Evolutionary conservation across 2,113 vertebrate species (phyloP).

Genomic region (Clinocottus analis): DNA sequence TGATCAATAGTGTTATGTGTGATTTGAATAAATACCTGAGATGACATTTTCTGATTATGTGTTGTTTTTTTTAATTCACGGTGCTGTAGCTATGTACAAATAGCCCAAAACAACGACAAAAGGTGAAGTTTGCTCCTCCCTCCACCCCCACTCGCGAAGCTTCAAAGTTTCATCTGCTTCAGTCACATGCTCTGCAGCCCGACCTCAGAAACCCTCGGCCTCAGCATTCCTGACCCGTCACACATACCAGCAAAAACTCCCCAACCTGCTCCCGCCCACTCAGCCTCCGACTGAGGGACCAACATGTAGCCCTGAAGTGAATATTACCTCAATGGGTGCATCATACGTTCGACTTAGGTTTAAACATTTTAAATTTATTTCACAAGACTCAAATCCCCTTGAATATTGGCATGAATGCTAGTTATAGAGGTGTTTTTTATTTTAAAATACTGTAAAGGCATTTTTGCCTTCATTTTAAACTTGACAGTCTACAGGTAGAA

Average conservation of each 20-base stretch:
- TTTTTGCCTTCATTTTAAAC: no score
- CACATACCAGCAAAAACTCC: not conserved
- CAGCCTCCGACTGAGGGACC: not conserved
- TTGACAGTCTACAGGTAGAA: no score
- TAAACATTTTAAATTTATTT: not conserved
- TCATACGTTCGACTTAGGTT: not conserved
- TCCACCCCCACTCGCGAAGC: not conserved
- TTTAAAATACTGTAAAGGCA: no score
- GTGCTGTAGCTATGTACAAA: not conserved
- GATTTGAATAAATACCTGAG: not conserved
- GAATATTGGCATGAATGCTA: not conserved
- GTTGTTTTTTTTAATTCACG: not conserved
- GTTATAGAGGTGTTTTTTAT: not conserved
- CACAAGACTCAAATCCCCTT: not conserved
- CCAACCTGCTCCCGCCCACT: not conserved
- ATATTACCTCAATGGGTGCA: not conserved
- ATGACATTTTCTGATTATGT: not conserved
- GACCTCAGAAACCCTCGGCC: not conserved
- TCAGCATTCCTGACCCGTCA: constrained; percentile 15
- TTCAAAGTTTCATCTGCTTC: not conserved
- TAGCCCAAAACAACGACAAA: not conserved
- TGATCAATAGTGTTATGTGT: not conserved
- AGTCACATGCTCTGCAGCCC: not conserved
- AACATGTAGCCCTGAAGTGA: not conserved
- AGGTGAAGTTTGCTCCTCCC: no score